Evolutionary conservation across 2,888 invertebrate species (phyloP).

Genomic region (Teinopalpus imperialis): DNA sequence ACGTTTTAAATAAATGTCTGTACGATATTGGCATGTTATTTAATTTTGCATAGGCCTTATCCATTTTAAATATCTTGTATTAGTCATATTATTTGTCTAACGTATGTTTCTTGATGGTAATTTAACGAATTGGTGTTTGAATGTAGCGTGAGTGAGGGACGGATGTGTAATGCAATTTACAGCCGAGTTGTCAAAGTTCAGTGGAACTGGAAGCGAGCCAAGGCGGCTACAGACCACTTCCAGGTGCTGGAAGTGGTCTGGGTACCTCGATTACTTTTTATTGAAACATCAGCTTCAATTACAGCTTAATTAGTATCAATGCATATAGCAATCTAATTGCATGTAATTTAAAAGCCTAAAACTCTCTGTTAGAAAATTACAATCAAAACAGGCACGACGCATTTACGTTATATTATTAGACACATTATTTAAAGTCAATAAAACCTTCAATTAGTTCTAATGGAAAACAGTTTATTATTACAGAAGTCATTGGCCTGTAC

Average conservation of each 20-base stretch:
- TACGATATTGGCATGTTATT: constrained; percentile 25
- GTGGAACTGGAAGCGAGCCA: constrained; percentile 76
- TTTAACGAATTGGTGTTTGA: constrained; percentile 20
- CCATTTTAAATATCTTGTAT: neutral
- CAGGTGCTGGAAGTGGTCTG: constrained; percentile 68
- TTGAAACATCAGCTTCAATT: constrained; percentile 40
- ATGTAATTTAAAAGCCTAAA: constrained; percentile 16
- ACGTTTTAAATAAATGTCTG: constrained; percentile 22
- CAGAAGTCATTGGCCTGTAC: constrained; percentile 56
- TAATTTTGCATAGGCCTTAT: constrained; percentile 5
- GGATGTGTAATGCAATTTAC: constrained; percentile 56
- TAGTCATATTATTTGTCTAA: neutral
- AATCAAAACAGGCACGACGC: constrained; percentile 2
- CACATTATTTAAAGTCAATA: constrained; percentile 10
- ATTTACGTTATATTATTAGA: constrained; percentile 16
- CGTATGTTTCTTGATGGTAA: neutral
- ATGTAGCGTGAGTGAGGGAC: constrained; percentile 32
- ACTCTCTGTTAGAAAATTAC: neutral
- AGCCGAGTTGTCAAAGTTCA: constrained; percentile 75
- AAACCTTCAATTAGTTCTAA: constrained; percentile 26
- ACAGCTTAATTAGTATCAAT: constrained; percentile 38
- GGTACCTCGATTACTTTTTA: constrained; percentile 45
- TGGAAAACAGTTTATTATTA: constrained; percentile 48
- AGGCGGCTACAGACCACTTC: constrained; percentile 65
- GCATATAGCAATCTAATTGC: constrained; percentile 26